These are phyloP conservation scores for Diarsia rubi DNA, from an alignment of 2,888 invertebrate species.

Conservation along the genomic window DNA sequence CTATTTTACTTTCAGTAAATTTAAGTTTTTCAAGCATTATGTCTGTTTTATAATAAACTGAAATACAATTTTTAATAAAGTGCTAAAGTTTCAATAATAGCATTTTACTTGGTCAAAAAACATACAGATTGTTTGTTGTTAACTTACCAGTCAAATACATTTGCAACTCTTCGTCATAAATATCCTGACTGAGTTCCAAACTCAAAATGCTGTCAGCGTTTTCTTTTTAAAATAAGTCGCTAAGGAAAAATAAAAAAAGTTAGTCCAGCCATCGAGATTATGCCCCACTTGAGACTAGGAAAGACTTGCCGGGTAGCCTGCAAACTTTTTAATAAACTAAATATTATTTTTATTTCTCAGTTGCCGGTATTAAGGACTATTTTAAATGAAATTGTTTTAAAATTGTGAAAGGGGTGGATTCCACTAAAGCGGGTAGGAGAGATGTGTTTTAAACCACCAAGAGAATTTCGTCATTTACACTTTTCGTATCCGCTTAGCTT, in stretches of 20 bases:
- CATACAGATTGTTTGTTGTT: background rate
- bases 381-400: slow-evolving; percentile 53
- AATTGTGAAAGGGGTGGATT: background rate
- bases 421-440: background rate
- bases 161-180: slow-evolving; percentile 24
- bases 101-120: background rate
- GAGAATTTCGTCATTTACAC: no score
- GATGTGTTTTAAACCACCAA: no score
- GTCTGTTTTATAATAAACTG: no score
- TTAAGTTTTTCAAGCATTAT: background rate
- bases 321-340: slow-evolving; percentile 78
- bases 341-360: slow-evolving; percentile 69
- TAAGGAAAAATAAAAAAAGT: slow-evolving; percentile 76
- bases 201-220: slow-evolving; percentile 71
- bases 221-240: slow-evolving; percentile 76
- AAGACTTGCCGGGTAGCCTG: slow-evolving; percentile 65
- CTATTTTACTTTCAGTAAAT: background rate
- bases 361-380: slow-evolving; percentile 41
- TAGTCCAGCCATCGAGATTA: slow-evolving; percentile 72
- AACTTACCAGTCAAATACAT: slow-evolving; percentile 4
- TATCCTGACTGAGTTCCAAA: slow-evolving; percentile 60
- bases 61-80: no score
- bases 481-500: no score
- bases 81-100: no score
- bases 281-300: slow-evolving; percentile 76